Evolutionary conservation across 23 tunicate genomes (phyloP).

Genomic region (Clavelina lepadiformis): DNA sequence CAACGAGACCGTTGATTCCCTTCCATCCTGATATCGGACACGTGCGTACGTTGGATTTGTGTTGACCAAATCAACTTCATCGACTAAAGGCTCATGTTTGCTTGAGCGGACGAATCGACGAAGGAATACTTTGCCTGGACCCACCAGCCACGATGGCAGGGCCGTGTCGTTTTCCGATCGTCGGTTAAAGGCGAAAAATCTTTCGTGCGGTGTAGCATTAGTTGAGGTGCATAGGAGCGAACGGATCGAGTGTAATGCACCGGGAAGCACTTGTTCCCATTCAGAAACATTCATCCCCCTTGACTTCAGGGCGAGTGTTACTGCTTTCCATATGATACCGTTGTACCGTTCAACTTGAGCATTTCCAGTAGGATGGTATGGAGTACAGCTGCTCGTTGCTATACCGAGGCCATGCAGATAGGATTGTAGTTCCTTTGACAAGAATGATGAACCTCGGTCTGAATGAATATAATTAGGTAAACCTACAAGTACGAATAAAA

Average conservation of each 20-base stretch:
- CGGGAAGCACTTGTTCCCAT: constrained; percentile 6
- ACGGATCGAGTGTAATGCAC: constrained; percentile 16
- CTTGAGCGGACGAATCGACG: too few species aligned
- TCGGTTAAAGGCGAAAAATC: too few species aligned
- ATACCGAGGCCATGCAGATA: constrained; percentile 6
- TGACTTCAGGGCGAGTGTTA: constrained; percentile 15
- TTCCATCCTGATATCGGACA: too few species aligned
- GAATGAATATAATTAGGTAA: constrained; percentile 5
- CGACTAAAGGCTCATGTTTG: too few species aligned
- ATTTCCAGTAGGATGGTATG: constrained; percentile 22
- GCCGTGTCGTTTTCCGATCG: too few species aligned
- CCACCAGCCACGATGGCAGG: too few species aligned
- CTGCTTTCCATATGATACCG: constrained; percentile 20
- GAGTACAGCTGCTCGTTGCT: neutral
- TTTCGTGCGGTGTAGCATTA: too few species aligned
- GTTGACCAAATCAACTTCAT: too few species aligned
- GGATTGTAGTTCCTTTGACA: neutral
- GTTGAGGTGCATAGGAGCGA: constrained; percentile 12
- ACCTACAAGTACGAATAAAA: constrained; percentile 3
- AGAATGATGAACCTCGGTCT: neutral
- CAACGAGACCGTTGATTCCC: too few species aligned
- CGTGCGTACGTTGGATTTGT: too few species aligned
- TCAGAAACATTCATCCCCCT: neutral
- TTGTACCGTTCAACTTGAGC: constrained; percentile 17
- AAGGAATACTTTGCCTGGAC: too few species aligned